Conservation (phyloP, 1,140 invertebrate species). For the Cydia splendana region DNA sequence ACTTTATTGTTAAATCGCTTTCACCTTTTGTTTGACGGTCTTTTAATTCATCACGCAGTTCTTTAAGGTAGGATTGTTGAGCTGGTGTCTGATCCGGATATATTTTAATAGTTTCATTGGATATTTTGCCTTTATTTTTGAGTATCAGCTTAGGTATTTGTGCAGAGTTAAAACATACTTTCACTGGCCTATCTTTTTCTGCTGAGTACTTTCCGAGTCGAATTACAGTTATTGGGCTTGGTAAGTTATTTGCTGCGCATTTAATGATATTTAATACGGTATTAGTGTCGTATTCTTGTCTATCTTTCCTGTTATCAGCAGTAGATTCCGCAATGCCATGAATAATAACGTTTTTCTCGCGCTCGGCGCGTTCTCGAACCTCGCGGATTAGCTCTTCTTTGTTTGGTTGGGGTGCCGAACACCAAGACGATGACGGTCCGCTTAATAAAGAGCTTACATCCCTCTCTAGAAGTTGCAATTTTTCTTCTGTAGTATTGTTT, state of each 20-base stretch:
- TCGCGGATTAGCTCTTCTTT: slow-evolving; percentile 36
- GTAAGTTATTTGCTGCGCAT: slow-evolving; percentile 28
- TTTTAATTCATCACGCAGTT: slow-evolving; percentile 38
- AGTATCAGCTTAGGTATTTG: background rate
- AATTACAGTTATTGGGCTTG: slow-evolving; percentile 33
- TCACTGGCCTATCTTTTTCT: slow-evolving; percentile 9
- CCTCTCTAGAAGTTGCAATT: background rate
- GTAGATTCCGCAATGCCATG: slow-evolving; percentile 32
- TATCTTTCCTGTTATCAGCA: background rate
- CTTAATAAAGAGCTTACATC: background rate
- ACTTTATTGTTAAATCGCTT: slow-evolving; percentile 41
- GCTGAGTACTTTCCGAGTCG: slow-evolving; percentile 40
- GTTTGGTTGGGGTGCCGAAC: background rate
- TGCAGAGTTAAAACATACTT: background rate
- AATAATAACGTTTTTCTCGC: slow-evolving; percentile 40
- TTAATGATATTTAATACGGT: slow-evolving; percentile 35
- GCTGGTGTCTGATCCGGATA: slow-evolving; percentile 33
- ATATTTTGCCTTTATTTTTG: background rate
- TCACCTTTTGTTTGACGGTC: slow-evolving; percentile 38
- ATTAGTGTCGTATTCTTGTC: slow-evolving; percentile 13
- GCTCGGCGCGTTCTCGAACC: slow-evolving; percentile 34
- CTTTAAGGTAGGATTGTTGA: slow-evolving; percentile 36
- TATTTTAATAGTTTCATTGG: slow-evolving; percentile 7
- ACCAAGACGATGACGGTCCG: background rate
- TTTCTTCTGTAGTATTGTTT: background rate